Evolutionary conservation across 2,113 vertebrate genomes (phyloP).

Genomic region (Chloebia gouldiae): DNA sequence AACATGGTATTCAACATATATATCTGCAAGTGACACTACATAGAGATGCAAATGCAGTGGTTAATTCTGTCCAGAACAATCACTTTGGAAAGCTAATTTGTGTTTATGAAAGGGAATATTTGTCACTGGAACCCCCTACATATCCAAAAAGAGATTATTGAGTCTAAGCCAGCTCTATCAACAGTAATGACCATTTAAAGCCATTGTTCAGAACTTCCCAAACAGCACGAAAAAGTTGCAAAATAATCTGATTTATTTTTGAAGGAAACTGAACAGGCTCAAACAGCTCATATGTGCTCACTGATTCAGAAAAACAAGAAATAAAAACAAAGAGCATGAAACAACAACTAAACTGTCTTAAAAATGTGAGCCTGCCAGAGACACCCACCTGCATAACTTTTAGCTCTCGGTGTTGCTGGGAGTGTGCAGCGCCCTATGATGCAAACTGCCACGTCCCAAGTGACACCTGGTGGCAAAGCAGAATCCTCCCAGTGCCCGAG

Average conservation of each 20-base stretch:
- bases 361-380: background rate
- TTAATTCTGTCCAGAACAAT: background rate
- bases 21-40: background rate
- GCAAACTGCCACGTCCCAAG: background rate
- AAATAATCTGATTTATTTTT: background rate
- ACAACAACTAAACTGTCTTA: background rate
- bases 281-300: background rate
- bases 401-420: background rate
- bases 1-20: background rate
- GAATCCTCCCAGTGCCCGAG: background rate
- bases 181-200: background rate
- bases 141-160: background rate
- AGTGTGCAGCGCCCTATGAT: fast-evolving
- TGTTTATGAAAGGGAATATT: background rate
- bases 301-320: background rate
- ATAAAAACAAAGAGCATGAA: background rate
- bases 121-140: background rate
- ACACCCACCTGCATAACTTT: fast-evolving
- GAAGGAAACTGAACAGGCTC: background rate
- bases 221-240: background rate
- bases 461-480: slow-evolving; percentile 39
- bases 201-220: background rate
- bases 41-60: background rate
- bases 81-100: background rate
- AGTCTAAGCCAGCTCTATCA: background rate